phyloP scores from a whole-genome alignment of 2,888 invertebrate genomes.

The Drosophila hamatofila region DNA sequence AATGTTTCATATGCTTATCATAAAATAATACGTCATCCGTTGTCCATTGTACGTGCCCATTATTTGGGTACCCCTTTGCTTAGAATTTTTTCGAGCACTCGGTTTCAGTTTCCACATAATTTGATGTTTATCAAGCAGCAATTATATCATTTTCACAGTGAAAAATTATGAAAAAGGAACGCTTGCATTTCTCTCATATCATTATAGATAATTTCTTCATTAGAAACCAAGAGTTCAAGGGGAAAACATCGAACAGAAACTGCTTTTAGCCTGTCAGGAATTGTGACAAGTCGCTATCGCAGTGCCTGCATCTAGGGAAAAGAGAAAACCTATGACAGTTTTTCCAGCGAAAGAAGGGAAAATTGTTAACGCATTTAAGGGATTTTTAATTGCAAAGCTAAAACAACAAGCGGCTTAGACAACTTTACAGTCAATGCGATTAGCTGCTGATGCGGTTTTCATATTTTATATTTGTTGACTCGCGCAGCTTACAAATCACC shows the following conservation, averaged over 20 bases:
- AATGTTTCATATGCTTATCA: slow-evolving; percentile 73
- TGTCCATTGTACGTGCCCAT: slow-evolving; percentile 41
- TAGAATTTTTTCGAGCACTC: slow-evolving; percentile 2
- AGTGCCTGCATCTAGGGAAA: slow-evolving; percentile 41
- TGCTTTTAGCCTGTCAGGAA: slow-evolving; percentile 61
- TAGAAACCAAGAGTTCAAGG: slow-evolving; percentile 50
- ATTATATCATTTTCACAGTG: slow-evolving; percentile 69
- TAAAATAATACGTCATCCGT: slow-evolving; percentile 71
- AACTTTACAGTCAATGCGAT: slow-evolving; percentile 76
- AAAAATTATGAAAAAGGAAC: slow-evolving; percentile 36
- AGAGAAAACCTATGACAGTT: slow-evolving; percentile 47
- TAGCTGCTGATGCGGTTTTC: slow-evolving; percentile 59
- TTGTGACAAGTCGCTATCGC: slow-evolving; percentile 76
- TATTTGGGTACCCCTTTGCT: slow-evolving; percentile 58
- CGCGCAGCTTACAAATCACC: slow-evolving; percentile 33
- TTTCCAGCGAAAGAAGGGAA: slow-evolving; percentile 50
- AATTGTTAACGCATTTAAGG: slow-evolving; percentile 33
- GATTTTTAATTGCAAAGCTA: slow-evolving; percentile 78
- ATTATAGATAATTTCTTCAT: slow-evolving; percentile 80
- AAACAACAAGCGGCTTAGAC: slow-evolving; percentile 73
- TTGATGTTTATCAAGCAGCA: slow-evolving; percentile 73
- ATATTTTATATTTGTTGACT: slow-evolving; percentile 55
- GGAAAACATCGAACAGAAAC: slow-evolving; percentile 18
- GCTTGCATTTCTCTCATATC: slow-evolving; percentile 63
- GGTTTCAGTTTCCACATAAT: slow-evolving; percentile 77